Base-by-base conservation (phyloP, 2,797 vertebrate genomes). In the Esox lucius region DNA sequence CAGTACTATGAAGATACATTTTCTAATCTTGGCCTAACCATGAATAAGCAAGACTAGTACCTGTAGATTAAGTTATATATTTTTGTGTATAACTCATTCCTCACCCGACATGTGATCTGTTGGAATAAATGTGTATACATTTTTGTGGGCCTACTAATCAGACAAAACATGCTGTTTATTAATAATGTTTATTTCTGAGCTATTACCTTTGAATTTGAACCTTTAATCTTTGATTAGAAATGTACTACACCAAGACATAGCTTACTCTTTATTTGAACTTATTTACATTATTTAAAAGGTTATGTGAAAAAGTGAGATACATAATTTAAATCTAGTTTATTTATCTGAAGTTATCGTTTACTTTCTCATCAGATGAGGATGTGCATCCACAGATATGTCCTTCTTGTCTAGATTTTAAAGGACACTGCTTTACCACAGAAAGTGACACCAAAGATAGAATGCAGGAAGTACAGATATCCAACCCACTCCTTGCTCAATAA, bases 381-480 rank as follows among this genome's bases (percentile, higher is more conserved):
- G 39, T 4, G 8, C 56, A 31, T 28, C 28, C 62, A 33, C 28
- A 31, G 15, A 66, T 28, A 65, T 26, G 15, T 26, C 5, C 24
- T 26, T 66, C 19, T 16, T 6, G 31, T 24, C 13, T 49, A 16
- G 26, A 17, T 51, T 28, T 1, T 26, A 5, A 24, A 69, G 33
- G 42, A 66, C 46, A 71, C 33, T 33, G 69, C 75, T 84, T 33
- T 49, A 28, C 74, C 67, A 42, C 66, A 79, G 17, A 81, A 69
- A 75, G 35, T 56, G 76, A 28, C 39, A 80, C 67, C 49, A 53
- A 73, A 26, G 59, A 72, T 73, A 75, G 70, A 77, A 88, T 82
- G 77, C 75, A 88, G 87, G 87, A 88, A 88, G 81, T 83, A 75
- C 39, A 71, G 73, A 72, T 73, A 76, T 69, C 49, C 65, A 69